phyloP scores from a whole-genome alignment of 64 coral and sea anemone species.

The Exaiptasia diaphana region DNA sequence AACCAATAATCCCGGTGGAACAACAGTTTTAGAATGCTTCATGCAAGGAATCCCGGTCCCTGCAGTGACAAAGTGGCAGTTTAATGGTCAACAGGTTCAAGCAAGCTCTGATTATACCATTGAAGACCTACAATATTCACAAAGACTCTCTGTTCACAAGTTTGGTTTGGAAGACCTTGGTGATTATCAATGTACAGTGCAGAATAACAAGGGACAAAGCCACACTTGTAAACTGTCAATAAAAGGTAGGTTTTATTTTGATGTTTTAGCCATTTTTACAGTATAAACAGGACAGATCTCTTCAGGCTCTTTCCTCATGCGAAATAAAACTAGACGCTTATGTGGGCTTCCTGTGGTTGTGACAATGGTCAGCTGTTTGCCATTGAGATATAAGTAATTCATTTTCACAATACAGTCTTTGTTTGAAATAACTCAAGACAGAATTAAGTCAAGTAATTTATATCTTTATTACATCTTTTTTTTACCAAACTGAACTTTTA shows the following conservation, averaged over 20 bases:
- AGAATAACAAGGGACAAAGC: neutral
- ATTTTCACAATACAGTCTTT: too few relatives aligned
- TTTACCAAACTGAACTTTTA: too few relatives aligned
- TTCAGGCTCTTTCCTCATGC: too few relatives aligned
- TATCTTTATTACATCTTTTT: too few relatives aligned
- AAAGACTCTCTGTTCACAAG: constrained; percentile 42
- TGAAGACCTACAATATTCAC: constrained; percentile 3
- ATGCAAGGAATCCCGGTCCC: constrained; percentile 64
- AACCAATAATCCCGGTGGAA: neutral
- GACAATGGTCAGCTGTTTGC: too few relatives aligned
- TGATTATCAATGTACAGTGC: constrained; percentile 61
- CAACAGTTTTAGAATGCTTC: constrained; percentile 32
- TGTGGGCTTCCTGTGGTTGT: too few relatives aligned
- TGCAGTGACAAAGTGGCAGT: constrained; percentile 41
- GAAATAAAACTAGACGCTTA: too few relatives aligned
- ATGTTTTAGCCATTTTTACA: too few relatives aligned
- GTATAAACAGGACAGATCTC: too few relatives aligned
- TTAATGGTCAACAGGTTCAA: constrained; percentile 34
- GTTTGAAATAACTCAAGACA: too few relatives aligned
- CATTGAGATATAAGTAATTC: too few relatives aligned
- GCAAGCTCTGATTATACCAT: constrained; percentile 21
- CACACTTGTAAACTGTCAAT: constrained; percentile 31
- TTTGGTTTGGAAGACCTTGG: constrained; percentile 72
- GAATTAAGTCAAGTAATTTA: too few relatives aligned
- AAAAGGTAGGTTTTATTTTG: constrained; percentile 58